Evolutionary conservation across 2,113 vertebrate genomes (phyloP).

Genomic region (Corydoras sp.): DNA sequence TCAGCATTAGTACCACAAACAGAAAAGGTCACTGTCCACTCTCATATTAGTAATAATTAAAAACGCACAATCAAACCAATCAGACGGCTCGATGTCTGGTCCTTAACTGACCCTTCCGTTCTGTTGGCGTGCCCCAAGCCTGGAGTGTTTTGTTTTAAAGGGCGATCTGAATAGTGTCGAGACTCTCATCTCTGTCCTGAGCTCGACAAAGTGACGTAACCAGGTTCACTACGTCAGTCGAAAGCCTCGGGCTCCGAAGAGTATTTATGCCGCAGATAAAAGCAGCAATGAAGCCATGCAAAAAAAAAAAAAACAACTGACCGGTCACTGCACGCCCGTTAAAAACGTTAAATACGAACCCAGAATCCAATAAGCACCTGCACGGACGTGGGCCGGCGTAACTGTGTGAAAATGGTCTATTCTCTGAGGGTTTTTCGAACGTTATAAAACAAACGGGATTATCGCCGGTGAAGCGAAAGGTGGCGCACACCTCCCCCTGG

Average conservation of each 20-base stretch:
- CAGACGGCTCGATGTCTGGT: no score
- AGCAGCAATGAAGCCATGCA: not conserved
- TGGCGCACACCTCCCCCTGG: no score
- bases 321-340: not conserved
- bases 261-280: not conserved
- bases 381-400: not conserved
- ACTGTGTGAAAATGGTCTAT: not conserved
- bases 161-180: no score
- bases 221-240: not conserved
- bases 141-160: no score
- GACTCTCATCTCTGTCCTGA: no score
- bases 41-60: not conserved
- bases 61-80: not conserved
- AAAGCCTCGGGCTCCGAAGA: not conserved
- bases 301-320: no score
- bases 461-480: not conserved
- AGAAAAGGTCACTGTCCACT: not conserved
- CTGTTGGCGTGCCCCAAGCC: no score
- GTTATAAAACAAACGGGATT: not conserved
- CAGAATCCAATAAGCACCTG: not conserved
- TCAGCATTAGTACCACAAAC: not conserved
- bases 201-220: not conserved
- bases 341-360: not conserved
- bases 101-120: no score
- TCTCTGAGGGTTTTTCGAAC: not conserved